Conservation (phyloP, 2,797 vertebrate species). For the Gadopsis bispinosus region DNA sequence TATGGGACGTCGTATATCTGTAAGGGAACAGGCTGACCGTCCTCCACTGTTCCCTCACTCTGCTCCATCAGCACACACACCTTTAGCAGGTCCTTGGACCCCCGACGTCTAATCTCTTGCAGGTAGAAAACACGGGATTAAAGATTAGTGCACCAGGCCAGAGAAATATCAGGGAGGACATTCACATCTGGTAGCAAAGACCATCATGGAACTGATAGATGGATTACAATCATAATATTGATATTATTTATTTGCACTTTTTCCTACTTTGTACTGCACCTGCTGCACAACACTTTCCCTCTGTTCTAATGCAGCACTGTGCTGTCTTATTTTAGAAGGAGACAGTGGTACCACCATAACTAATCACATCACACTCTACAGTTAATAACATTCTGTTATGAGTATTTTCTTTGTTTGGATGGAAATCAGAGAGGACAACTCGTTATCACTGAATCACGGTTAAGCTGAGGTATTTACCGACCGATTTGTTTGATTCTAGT, state of each 20-base stretch:
- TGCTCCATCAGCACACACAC: slow-evolving; percentile 85
- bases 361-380: too few relatives aligned
- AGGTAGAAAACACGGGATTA: slow-evolving; percentile 14
- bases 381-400: not conserved
- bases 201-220: too few relatives aligned
- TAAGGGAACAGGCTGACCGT: slow-evolving; percentile 66
- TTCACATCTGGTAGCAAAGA: too few relatives aligned
- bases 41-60: slow-evolving; percentile 64
- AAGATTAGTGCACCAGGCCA: slow-evolving; percentile 2
- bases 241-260: not conserved
- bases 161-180: not conserved
- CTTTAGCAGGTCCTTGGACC: slow-evolving; percentile 94
- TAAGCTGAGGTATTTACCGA: not conserved
- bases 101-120: slow-evolving; percentile 92
- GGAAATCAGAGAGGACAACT: not conserved
- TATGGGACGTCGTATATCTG: slow-evolving; percentile 92
- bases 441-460: not conserved
- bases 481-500: not conserved
- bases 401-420: not conserved
- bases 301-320: not conserved
- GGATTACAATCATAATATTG: not conserved
- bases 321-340: not conserved
- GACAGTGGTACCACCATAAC: too few relatives aligned
- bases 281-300: not conserved
- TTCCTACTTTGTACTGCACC: not conserved